phyloP scores from a whole-genome alignment of 1,140 invertebrate genomes.

The Drosophila jambulina region DNA sequence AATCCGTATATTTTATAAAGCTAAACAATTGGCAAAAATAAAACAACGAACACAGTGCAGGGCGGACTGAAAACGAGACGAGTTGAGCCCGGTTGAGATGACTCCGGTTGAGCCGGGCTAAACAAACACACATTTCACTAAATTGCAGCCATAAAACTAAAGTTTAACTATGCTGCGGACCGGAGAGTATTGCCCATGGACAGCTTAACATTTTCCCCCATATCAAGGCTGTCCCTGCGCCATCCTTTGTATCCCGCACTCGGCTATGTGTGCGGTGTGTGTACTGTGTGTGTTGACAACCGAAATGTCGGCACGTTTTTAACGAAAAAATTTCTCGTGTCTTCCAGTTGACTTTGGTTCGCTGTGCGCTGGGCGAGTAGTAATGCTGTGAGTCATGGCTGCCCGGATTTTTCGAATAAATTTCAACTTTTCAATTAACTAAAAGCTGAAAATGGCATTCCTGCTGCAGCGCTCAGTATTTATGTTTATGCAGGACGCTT shows the following conservation, averaged over 20 bases:
- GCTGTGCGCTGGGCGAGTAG: conserved; percentile 6
- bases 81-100: conserved; percentile 32
- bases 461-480: conserved; percentile 35
- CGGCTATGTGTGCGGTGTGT: conserved; percentile 11
- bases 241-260: conserved; percentile 10
- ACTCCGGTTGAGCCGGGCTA: conserved; percentile 43
- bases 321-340: conserved; percentile 52
- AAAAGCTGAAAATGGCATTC: conserved; percentile 71
- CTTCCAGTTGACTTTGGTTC: conserved; percentile 37
- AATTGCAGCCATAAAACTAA: conserved; percentile 82
- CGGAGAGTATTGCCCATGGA: conserved; percentile 51
- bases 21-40: conserved; percentile 81
- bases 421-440: conserved; percentile 81
- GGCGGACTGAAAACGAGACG: conserved; percentile 29
- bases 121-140: conserved; percentile 72
- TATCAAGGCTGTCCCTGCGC: conserved; percentile 9
- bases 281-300: conserved; percentile 68
- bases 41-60: conserved; percentile 54
- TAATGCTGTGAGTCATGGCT: conserved; percentile 45
- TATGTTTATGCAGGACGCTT: conserved; percentile 35
- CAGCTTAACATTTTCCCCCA: conserved; percentile 46
- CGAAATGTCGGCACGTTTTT: conserved; percentile 82
- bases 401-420: conserved; percentile 68
- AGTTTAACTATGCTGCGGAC: conserved; percentile 69
- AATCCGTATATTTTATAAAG: conserved; percentile 60